Evolutionary conservation across 1,140 invertebrate genomes (phyloP).

Genomic region (Chymomyza costata): DNA sequence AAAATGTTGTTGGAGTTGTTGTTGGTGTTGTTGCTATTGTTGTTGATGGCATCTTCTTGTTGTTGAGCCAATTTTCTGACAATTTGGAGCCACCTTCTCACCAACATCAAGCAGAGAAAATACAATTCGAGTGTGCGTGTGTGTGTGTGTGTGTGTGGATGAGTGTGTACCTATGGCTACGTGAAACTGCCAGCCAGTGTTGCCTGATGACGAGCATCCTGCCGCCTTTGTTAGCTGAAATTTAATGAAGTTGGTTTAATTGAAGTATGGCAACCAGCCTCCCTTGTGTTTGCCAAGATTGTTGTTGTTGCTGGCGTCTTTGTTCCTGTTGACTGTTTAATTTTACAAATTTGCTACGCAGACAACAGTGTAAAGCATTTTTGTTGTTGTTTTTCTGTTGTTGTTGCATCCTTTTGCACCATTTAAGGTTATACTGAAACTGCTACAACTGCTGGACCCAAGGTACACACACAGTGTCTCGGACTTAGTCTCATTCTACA

Average conservation of each 20-base stretch:
- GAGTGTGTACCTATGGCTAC: conserved; percentile 13
- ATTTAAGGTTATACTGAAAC: conserved; percentile 57
- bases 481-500: background rate
- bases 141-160: background rate
- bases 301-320: conserved; percentile 28
- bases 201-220: conserved; percentile 23
- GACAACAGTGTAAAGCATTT: conserved; percentile 62
- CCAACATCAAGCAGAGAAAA: too few relatives aligned
- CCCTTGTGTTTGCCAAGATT: conserved; percentile 2
- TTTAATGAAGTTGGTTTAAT: conserved; percentile 74
- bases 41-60: conserved; percentile 53
- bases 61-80: conserved; percentile 67
- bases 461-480: conserved; percentile 2
- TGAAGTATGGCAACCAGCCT: conserved; percentile 56
- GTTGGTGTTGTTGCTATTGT: conserved; percentile 28
- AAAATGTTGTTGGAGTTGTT: conserved; percentile 60
- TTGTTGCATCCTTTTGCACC: conserved; percentile 57
- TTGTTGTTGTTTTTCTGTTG: conserved; percentile 24
- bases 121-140: background rate
- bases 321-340: conserved; percentile 64
- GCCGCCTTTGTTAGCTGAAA: conserved; percentile 71
- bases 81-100: conserved; percentile 53
- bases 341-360: conserved; percentile 73
- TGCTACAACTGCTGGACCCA: conserved; percentile 26
- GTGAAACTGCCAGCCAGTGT: conserved; percentile 45